phyloP scores from a whole-genome alignment of 2,888 invertebrate species.

The Oligia strigilis region DNA sequence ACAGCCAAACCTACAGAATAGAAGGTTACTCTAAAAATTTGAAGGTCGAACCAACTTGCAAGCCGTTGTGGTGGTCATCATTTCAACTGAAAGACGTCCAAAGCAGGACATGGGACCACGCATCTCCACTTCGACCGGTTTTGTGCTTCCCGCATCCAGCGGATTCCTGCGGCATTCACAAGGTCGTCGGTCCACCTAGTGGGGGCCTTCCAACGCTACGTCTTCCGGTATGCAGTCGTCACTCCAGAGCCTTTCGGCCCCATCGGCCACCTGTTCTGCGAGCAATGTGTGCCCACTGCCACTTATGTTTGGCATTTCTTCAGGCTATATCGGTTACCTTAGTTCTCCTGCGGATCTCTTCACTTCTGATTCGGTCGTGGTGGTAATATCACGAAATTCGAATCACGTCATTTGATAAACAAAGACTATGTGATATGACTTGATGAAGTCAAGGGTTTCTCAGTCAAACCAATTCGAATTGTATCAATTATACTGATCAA shows the following conservation, averaged over 20 bases:
- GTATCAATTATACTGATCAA: conserved; percentile 31
- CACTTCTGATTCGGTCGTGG: background rate
- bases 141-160: background rate
- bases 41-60: background rate
- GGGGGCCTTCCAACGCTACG: background rate
- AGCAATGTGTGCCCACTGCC: background rate
- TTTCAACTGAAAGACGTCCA: background rate
- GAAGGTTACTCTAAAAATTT: background rate
- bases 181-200: background rate
- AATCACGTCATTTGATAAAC: conserved; percentile 5
- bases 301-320: background rate
- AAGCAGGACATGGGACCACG: background rate
- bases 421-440: background rate
- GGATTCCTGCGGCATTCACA: background rate
- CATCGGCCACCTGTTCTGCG: background rate
- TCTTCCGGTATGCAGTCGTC: background rate
- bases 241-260: background rate
- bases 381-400: background rate
- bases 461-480: conserved; percentile 23
- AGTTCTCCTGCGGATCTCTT: background rate
- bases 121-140: background rate
- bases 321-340: background rate
- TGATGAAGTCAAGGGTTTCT: conserved; percentile 18
- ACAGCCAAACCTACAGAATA: background rate
- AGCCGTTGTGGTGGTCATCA: background rate